Conservation (phyloP, 2,113 vertebrate genomes). For the zebrafish (Danio rerio) region DNA sequence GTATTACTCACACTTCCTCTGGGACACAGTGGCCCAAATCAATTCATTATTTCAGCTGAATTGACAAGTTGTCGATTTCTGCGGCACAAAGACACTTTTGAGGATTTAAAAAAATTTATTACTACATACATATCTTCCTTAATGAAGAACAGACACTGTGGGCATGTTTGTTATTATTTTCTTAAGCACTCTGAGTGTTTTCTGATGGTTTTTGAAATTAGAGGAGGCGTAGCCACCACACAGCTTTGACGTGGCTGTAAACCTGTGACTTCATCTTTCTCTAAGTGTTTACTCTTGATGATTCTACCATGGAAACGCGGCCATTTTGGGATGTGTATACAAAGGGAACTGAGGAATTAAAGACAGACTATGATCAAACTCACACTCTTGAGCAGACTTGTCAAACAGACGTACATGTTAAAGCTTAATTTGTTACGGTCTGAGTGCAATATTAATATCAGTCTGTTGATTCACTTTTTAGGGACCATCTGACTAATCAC, state of each 20-base stretch:
- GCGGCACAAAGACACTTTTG: neutral
- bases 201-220: neutral
- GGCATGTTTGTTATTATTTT: slow-evolving; percentile 16
- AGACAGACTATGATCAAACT: slow-evolving; percentile 9
- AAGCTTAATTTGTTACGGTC: neutral
- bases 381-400: neutral
- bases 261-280: slow-evolving; percentile 26
- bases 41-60: slow-evolving; percentile 3
- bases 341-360: slow-evolving; percentile 18
- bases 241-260: slow-evolving; percentile 22
- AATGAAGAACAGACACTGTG: neutral
- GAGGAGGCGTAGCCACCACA: slow-evolving; percentile 2
- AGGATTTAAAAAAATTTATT: neutral
- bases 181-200: neutral
- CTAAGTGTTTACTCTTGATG: slow-evolving; percentile 37
- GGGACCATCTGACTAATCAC: slow-evolving; percentile 5
- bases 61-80: neutral
- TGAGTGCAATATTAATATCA: slow-evolving; percentile 20
- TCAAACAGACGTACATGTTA: neutral
- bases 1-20: neutral
- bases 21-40: neutral
- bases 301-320: slow-evolving; percentile 25
- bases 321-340: slow-evolving; percentile 21
- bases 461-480: slow-evolving; percentile 21
- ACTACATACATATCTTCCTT: neutral